These are phyloP conservation scores for Nymphalis urticae DNA, from an alignment of 2,888 invertebrate genomes.

Conservation along the genomic window DNA sequence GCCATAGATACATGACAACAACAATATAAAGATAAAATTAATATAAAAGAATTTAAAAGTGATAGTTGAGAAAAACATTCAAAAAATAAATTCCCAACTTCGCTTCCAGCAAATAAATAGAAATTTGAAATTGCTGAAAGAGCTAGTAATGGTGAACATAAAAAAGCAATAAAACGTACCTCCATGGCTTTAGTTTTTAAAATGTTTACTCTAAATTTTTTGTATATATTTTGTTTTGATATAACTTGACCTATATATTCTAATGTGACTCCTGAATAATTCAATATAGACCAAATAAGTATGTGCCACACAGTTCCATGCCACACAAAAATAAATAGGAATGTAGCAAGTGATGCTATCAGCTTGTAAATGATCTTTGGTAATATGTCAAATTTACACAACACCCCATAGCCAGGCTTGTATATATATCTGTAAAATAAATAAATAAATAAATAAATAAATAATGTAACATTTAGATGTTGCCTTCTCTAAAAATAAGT, in stretches of 20 bases:
- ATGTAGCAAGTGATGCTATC: constrained; percentile 87
- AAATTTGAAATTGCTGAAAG: constrained; percentile 93
- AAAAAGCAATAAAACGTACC: constrained; percentile 84
- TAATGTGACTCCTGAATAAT: constrained; percentile 88
- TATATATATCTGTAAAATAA: constrained; percentile 91
- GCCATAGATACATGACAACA: constrained; percentile 76
- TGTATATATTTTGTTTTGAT: constrained; percentile 71
- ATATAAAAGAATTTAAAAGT: constrained; percentile 55
- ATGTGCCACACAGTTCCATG: constrained; percentile 91
- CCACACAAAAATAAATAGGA: constrained; percentile 94
- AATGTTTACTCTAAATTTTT: constrained; percentile 61
- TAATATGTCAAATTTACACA: constrained; percentile 54
- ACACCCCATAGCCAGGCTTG: constrained; percentile 80
- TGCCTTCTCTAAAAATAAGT: too few relatives aligned
- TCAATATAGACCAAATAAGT: constrained; percentile 93
- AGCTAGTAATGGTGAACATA: constrained; percentile 88
- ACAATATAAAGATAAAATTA: constrained; percentile 64
- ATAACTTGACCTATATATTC: constrained; percentile 84
- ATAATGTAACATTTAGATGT: too few relatives aligned
- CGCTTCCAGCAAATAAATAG: constrained; percentile 90
- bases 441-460: too few relatives aligned
- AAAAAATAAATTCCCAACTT: constrained; percentile 87
- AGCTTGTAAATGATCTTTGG: constrained; percentile 80
- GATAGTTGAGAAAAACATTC: constrained; percentile 76
- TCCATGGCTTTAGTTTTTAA: constrained; percentile 69